Base-by-base conservation (phyloP, 2,888 invertebrate genomes). In the Gryllus longicercus region DNA sequence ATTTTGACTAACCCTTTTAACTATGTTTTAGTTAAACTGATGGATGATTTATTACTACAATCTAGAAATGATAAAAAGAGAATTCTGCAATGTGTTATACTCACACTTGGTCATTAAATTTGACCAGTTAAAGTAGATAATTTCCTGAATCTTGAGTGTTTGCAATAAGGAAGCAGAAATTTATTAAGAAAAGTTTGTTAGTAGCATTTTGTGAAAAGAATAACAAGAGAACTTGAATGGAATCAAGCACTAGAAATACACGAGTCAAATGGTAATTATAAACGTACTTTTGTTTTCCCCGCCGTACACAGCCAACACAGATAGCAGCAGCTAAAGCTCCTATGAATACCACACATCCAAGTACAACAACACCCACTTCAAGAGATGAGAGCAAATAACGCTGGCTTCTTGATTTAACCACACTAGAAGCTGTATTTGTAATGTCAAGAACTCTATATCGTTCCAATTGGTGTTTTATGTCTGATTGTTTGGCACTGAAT, bases 291-390 rank as follows among this genome's bases (percentile, higher is more conserved):
- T 63, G 63, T n/a, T 63, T 63, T 63, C 63, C 63, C 82, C 88
- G 90, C 80, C 92, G 90, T 81, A 93, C 89, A 85, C 94, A 94
- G 79, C 93, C 89, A 83, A 95, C 92, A 85, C 95, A 94, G 14
- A 95, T 88, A 18, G 95, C 94, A 0, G 95, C 93, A 12, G 94
- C 90, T 80, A 94, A 89, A 1, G 95, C 95, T 0, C 95, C 96
- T 76, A 95, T 87, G 85, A 95, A 94, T 79, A 96, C 93, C 78
- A 95, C 89, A 82, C 94, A 93, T 4, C 95, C 94, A 11, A 96
- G 89, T 0, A 94, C 92, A 18, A 96, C 92, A 0, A 95, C 93
- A 50, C 94, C 92, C 78, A 95, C 91, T 87, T 96, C 95, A 84
- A 95, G 90, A 0, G 94, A 92, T 49, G 93, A 93, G 76, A 91